Base-by-base conservation (phyloP, 2,888 invertebrate genomes). In the Amphiduros pacificus region DNA sequence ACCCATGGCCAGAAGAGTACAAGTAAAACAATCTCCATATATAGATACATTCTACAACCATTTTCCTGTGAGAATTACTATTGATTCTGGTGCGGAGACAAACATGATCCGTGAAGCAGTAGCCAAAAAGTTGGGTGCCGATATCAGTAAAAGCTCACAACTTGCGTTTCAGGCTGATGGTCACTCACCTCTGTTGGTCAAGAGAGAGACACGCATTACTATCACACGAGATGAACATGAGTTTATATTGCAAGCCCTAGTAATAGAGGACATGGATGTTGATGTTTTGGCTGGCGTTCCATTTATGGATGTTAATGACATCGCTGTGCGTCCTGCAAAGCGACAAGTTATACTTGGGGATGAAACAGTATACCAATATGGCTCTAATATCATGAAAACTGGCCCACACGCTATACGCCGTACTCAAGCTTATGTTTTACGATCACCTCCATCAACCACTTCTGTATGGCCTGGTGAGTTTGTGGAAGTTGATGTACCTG, bases 271-370 rank as follows among this genome's bases (percentile, higher is more conserved):
- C 53, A 31, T 67, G 5, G 70, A 69, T 56, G 58, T 54, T 17
- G 68, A 71, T 11, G 36, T 61, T 31, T 27, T 61, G 14, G 67
- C 67, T 0, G 71, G 71, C 1, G 66, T 64, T 11, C 67, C 69
- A 0, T 71, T 69, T 26, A 71, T 72, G 67, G 56, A 55, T 27
- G 11, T 2, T 11, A 72, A 69, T 63, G 71, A 68, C 40, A 61
- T 72, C 32, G 26, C 61, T 9, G 51, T 69, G 22, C 61, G 67
- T 11, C 66, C 67, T 3, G 60, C 65, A 17, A 65, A 62, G 41
- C 62, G 61, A 27, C 51, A 61, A 52, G 59, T 68, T 14, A 22
- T 22, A 22, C 9, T 51, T 6, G 22, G 51, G n/a, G 28, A 51
- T 51, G 51, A 24, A 24, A 9, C 24, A 5, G n/a, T 9, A 22